Percentiles rank a stretch among this genome's conserved stretches.
Evolutionary conservation across 2,797 vertebrate genomes (phyloP).

Genomic region (Myotis vivesi): DNA sequence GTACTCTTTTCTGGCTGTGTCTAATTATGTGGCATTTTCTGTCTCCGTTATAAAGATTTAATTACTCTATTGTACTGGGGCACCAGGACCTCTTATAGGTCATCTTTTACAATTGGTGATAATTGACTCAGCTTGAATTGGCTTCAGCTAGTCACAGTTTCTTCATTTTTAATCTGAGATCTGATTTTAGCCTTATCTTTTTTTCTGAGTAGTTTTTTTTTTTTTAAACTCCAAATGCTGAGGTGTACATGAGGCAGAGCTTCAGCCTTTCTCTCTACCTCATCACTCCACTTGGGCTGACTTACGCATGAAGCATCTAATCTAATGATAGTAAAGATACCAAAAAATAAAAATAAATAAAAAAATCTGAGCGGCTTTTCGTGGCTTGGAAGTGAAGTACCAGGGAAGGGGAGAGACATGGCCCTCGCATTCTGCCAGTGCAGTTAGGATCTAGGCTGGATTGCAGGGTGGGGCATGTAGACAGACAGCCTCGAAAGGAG

Average conservation of each 20-base stretch:
- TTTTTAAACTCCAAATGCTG: neutral
- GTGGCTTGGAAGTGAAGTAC: constrained; percentile 54
- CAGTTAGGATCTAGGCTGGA: constrained; percentile 70
- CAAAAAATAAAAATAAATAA: neutral
- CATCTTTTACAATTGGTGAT: constrained; percentile 33
- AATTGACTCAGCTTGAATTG: constrained; percentile 42
- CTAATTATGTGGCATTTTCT: constrained; percentile 52
- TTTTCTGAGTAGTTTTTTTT: neutral
- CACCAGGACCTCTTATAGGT: neutral
- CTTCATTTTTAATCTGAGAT: constrained; percentile 19
- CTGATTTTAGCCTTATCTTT: constrained; percentile 47
- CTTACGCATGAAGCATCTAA: neutral
- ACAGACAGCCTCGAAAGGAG: constrained; percentile 69
- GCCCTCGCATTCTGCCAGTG: constrained; percentile 68
- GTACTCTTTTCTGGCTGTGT: neutral
- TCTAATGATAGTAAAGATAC: neutral
- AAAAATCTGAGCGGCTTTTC: neutral
- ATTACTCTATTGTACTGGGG: constrained; percentile 42
- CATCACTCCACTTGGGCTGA: neutral
- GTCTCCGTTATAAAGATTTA: constrained; percentile 56
- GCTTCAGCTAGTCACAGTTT: neutral
- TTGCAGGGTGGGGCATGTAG: constrained; percentile 63
- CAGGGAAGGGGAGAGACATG: neutral
- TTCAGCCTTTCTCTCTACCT: neutral
- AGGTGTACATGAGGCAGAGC: neutral